Evolutionary conservation across 2,888 invertebrate genomes (phyloP).

Genomic region (Opisthograptis luteolata): DNA sequence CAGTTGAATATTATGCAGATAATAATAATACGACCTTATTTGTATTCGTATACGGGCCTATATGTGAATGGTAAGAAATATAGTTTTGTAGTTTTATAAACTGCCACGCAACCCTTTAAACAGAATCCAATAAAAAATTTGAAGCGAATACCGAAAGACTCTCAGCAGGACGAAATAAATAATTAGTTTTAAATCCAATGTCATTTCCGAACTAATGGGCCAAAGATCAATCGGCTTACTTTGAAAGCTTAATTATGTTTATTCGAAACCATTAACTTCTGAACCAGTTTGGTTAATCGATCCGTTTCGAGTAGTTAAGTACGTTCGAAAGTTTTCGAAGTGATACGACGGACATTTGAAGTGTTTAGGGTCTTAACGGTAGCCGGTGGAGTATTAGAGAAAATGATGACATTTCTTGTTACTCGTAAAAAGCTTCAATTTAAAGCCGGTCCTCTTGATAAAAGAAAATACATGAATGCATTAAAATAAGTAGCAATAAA

Average conservation of each 20-base stretch:
- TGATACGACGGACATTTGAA: constrained; percentile 44
- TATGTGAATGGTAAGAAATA: too few relatives aligned
- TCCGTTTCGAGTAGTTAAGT: constrained; percentile 55
- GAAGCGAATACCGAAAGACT: constrained; percentile 18
- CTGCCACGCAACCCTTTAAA: too few relatives aligned
- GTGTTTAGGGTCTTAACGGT: constrained; percentile 41
- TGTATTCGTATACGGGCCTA: too few relatives aligned
- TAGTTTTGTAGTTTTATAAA: too few relatives aligned
- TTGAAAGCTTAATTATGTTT: constrained; percentile 81
- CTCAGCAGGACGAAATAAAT: constrained; percentile 49
- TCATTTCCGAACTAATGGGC: constrained; percentile 67
- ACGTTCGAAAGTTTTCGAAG: constrained; percentile 57
- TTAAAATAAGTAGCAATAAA: constrained; percentile 37
- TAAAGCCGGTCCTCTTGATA: constrained; percentile 40
- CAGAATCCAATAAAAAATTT: constrained; percentile 16
- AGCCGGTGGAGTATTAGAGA: constrained; percentile 48
- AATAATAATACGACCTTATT: too few relatives aligned
- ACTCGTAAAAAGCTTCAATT: constrained; percentile 49
- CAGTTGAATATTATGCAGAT: too few relatives aligned
- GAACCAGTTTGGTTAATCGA: constrained; percentile 70
- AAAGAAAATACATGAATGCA: constrained; percentile 36
- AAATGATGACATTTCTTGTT: constrained; percentile 57
- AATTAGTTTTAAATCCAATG: constrained; percentile 66
- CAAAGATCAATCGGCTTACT: constrained; percentile 69
- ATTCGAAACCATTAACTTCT: constrained; percentile 71